Conservation (phyloP, 2,888 invertebrate genomes). For the Andrena haemorrhoa region DNA sequence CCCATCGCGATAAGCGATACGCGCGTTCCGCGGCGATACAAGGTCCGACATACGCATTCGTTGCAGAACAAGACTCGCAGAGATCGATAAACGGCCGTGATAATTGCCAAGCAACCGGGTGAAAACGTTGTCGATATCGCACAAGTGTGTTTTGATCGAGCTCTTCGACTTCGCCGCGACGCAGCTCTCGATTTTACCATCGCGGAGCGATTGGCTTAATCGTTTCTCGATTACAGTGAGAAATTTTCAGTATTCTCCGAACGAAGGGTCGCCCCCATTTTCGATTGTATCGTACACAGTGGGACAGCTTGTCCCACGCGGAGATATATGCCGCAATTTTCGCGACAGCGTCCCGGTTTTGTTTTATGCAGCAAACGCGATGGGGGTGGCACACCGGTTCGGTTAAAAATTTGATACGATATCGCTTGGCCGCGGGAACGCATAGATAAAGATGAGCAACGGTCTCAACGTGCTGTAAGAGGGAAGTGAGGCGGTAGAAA, state of each 20-base stretch:
- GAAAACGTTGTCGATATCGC: slow-evolving; percentile 45
- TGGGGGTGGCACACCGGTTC: not conserved
- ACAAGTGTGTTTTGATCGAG: slow-evolving; percentile 26
- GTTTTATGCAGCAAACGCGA: too few species aligned
- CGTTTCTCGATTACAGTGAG: not conserved
- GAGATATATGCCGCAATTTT: too few species aligned
- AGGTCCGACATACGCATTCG: slow-evolving; percentile 30
- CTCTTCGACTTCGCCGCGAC: slow-evolving; percentile 10
- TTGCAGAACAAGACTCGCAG: slow-evolving; percentile 31
- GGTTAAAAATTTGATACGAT: slow-evolving; percentile 27
- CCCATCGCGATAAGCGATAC: slow-evolving; percentile 60
- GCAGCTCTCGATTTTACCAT: not conserved
- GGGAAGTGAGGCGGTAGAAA: slow-evolving; percentile 17
- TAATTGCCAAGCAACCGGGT: slow-evolving; percentile 64
- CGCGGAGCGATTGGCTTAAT: not conserved
- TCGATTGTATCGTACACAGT: too few species aligned
- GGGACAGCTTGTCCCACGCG: too few species aligned
- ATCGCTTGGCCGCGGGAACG: not conserved
- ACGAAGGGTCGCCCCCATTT: too few species aligned
- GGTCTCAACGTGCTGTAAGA: slow-evolving; percentile 6
- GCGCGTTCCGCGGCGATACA: slow-evolving; percentile 23
- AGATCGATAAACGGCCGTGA: slow-evolving; percentile 61
- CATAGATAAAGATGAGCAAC: slow-evolving; percentile 26
- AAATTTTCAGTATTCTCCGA: too few species aligned
- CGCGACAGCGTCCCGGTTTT: too few species aligned